Evolutionary conservation across 2,888 invertebrate species (phyloP).

Genomic region (Gisinianus flammeolus): DNA sequence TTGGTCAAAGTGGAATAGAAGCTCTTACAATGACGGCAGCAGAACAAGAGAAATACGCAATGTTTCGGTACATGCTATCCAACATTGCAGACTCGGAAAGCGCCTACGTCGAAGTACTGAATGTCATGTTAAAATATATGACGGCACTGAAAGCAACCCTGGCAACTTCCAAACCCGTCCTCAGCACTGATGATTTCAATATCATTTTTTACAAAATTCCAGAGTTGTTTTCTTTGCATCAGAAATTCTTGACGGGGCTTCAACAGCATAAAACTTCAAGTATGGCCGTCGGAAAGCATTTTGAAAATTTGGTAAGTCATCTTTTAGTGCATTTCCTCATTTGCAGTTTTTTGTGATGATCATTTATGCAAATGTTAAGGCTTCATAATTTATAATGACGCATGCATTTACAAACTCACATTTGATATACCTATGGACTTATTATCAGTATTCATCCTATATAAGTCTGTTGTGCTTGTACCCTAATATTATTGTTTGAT

Average conservation of each 20-base stretch:
- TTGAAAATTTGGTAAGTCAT: constrained; percentile 77
- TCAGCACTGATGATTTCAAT: constrained; percentile 84
- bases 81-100: constrained; percentile 92
- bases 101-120: constrained; percentile 86
- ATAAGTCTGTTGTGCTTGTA: background rate
- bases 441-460: background rate
- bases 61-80: constrained; percentile 85
- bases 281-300: constrained; percentile 80
- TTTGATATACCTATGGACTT: background rate
- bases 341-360: background rate
- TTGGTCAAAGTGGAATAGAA: constrained; percentile 42
- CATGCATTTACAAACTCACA: too few species aligned
- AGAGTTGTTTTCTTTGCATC: constrained; percentile 81
- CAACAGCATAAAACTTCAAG: constrained; percentile 71
- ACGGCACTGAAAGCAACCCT: constrained; percentile 87
- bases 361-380: too few species aligned
- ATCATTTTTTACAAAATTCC: constrained; percentile 93
- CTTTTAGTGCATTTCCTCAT: too few species aligned
- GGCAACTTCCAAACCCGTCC: constrained; percentile 86
- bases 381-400: too few species aligned
- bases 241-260: constrained; percentile 79
- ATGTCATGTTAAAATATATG: constrained; percentile 62
- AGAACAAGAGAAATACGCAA: constrained; percentile 79
- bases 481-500: too few species aligned
- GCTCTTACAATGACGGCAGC: constrained; percentile 60